Conservation (phyloP, 2,113 vertebrate genomes). For the Prinia subflava region DNA sequence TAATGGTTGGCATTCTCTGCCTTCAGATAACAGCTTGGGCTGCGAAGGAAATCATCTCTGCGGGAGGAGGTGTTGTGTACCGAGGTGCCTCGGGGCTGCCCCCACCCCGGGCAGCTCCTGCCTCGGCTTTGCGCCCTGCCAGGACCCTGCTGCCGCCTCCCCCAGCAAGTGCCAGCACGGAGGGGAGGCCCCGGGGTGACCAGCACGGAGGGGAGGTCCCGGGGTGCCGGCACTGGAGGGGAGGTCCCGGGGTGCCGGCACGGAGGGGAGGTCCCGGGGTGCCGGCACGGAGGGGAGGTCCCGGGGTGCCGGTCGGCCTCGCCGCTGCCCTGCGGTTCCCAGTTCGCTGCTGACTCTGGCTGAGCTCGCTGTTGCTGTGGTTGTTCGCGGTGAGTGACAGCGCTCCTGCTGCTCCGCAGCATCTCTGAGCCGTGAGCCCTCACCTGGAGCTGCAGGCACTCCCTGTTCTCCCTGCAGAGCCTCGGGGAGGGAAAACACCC, state of each 20-base stretch:
- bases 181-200: no score
- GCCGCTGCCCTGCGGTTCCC: background rate
- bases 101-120: background rate
- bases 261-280: no score
- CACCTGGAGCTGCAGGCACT: background rate
- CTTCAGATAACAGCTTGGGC: background rate
- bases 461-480: background rate
- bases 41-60: background rate
- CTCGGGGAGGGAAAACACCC: background rate
- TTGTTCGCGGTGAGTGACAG: rapidly evolving
- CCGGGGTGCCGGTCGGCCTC: no score
- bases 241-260: no score
- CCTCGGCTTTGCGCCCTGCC: rapidly evolving
- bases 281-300: no score
- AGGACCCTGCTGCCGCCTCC: background rate
- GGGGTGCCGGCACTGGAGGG: no score
- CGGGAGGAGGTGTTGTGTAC: background rate
- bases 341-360: background rate
- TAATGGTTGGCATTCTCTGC: background rate
- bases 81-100: no score
- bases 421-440: rapidly evolving
- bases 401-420: rapidly evolving
- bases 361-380: rapidly evolving
- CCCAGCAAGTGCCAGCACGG: background rate
- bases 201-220: no score